phyloP scores from a whole-genome alignment of 2,113 vertebrate species.

The Aldabrachelys gigantea region DNA sequence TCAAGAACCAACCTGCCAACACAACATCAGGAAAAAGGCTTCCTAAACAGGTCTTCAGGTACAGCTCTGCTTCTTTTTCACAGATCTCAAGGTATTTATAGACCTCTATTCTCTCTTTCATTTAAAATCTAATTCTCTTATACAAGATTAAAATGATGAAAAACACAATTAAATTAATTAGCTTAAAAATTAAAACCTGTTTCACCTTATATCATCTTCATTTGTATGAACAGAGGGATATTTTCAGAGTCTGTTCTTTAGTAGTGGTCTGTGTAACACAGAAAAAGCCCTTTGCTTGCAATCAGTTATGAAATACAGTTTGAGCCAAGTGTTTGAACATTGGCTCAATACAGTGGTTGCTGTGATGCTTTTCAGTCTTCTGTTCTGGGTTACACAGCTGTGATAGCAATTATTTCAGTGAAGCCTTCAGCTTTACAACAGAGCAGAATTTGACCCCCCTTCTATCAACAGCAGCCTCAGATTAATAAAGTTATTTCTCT shows the following conservation, averaged over 20 bases:
- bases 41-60: not conserved
- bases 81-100: not conserved
- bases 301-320: constrained; percentile 39
- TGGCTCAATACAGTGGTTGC: constrained; percentile 54
- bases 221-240: not conserved
- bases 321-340: constrained; percentile 46
- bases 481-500: constrained; percentile 38
- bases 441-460: constrained; percentile 38
- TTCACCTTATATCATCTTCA: not conserved
- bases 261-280: constrained; percentile 12
- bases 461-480: constrained; percentile 52
- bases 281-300: constrained; percentile 13
- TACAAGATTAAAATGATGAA: accelerated
- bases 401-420: constrained; percentile 47
- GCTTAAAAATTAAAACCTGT: not conserved
- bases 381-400: constrained; percentile 58
- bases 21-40: accelerated
- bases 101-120: not conserved
- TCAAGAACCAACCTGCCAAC: accelerated
- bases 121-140: not conserved
- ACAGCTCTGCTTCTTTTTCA: not conserved
- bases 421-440: constrained; percentile 47
- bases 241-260: not conserved
- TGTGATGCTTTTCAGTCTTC: constrained; percentile 45
- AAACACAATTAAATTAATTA: not conserved